Conservation (phyloP, 2,113 vertebrate species). For the Takifugu flavidus region DNA sequence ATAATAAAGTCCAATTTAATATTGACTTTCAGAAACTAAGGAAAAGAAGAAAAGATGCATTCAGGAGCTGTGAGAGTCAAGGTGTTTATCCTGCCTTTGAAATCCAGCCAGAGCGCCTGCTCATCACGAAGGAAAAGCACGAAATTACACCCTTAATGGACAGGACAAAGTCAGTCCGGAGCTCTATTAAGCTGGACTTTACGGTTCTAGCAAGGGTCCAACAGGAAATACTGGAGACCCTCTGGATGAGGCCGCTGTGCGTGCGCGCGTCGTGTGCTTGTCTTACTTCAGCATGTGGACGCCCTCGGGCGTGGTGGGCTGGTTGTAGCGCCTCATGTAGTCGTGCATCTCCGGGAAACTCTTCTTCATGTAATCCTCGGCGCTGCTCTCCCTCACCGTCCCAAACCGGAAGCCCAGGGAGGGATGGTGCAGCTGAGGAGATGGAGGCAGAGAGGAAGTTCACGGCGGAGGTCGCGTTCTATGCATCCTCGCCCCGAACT, state of each 20-base stretch:
- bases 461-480: constrained; percentile 14
- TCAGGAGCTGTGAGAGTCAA: too few species aligned
- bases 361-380: constrained; percentile 92
- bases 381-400: constrained; percentile 93
- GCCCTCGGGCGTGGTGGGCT: constrained; percentile 86
- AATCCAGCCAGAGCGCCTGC: too few species aligned
- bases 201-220: background rate
- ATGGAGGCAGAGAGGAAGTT: constrained; percentile 34
- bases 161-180: too few species aligned
- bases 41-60: too few species aligned
- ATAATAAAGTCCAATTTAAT: too few species aligned
- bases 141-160: too few species aligned
- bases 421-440: constrained; percentile 87
- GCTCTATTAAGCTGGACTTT: too few species aligned
- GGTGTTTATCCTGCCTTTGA: too few species aligned
- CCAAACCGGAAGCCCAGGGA: constrained; percentile 88
- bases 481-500: constrained; percentile 26
- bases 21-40: too few species aligned
- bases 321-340: constrained; percentile 85
- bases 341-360: constrained; percentile 91
- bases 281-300: constrained; percentile 88
- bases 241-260: background rate
- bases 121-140: too few species aligned
- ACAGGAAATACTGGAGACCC: too few species aligned
- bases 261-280: background rate